These are phyloP conservation scores for Cybosia mesomella DNA, from an alignment of 2,888 invertebrate genomes.

Conservation along the genomic window DNA sequence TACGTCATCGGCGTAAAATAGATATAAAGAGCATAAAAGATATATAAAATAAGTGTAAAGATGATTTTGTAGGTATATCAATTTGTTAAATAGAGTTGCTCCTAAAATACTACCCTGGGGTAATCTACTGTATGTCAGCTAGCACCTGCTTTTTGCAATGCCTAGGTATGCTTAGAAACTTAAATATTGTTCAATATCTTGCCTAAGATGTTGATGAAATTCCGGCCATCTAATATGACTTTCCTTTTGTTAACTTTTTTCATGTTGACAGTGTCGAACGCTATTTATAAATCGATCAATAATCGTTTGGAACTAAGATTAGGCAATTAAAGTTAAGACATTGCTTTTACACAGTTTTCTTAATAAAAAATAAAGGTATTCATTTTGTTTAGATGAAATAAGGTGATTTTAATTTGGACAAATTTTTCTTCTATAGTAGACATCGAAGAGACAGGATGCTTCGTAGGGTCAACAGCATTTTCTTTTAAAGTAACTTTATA, in stretches of 20 bases:
- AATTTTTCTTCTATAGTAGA: neutral
- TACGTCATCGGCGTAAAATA: no score
- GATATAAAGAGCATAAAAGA: no score
- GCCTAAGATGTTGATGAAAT: neutral
- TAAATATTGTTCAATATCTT: neutral
- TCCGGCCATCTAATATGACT: neutral
- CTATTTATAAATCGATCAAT: neutral
- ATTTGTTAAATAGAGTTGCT: neutral
- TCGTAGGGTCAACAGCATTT: no score
- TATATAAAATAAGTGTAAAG: no score
- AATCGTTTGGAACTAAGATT: neutral
- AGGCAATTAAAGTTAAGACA: no score
- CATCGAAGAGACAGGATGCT: neutral
- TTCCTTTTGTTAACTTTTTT: neutral
- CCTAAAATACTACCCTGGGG: neutral
- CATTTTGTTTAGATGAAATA: neutral
- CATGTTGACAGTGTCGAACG: neutral
- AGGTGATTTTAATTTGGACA: neutral
- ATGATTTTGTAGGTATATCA: neutral
- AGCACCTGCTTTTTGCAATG: neutral
- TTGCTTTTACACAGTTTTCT: no score
- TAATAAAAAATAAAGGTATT: no score
- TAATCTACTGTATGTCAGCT: neutral
- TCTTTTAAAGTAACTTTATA: neutral
- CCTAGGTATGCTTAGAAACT: neutral